Conservation (phyloP, 2,888 invertebrate species). For the Agriotes lineatus region DNA sequence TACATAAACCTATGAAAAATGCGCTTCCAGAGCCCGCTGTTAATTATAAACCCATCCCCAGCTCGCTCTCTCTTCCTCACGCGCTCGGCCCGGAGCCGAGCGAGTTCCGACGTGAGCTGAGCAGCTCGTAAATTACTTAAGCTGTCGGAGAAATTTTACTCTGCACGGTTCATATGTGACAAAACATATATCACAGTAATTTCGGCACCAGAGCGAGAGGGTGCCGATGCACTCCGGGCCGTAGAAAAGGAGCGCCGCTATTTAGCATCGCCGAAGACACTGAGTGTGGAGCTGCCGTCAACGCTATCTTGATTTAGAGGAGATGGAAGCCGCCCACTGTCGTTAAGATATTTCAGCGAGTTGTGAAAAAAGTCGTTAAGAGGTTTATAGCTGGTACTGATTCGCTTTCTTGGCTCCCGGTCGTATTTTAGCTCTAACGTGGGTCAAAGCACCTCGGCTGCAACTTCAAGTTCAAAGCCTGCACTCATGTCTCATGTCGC, state of each 20-base stretch:
- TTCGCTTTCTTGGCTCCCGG: slow-evolving; percentile 28
- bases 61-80: slow-evolving; percentile 23
- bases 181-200: slow-evolving; percentile 44
- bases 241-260: slow-evolving; percentile 19
- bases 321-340: slow-evolving; percentile 40
- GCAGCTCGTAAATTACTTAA: slow-evolving; percentile 40
- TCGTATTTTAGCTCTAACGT: slow-evolving; percentile 31
- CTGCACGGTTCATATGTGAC: slow-evolving; percentile 40
- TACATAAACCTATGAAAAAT: slow-evolving; percentile 38
- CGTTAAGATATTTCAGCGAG: slow-evolving; percentile 42
- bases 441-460: slow-evolving; percentile 24
- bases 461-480: slow-evolving; percentile 15
- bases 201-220: slow-evolving; percentile 26
- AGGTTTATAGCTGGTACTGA: slow-evolving; percentile 40
- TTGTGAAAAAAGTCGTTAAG: slow-evolving; percentile 44
- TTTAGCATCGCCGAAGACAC: slow-evolving; percentile 35
- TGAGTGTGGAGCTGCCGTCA: slow-evolving; percentile 36
- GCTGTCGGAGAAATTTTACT: slow-evolving; percentile 42
- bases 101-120: slow-evolving; percentile 25
- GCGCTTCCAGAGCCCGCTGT: slow-evolving; percentile 10
- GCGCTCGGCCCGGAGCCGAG: slow-evolving; percentile 17
- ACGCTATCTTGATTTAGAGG: slow-evolving; percentile 44
- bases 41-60: slow-evolving; percentile 31
- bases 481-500: too few species aligned
- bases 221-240: neutral